phyloP scores from a whole-genome alignment of 2,113 vertebrate genomes.

The Candoia aspera region DNA sequence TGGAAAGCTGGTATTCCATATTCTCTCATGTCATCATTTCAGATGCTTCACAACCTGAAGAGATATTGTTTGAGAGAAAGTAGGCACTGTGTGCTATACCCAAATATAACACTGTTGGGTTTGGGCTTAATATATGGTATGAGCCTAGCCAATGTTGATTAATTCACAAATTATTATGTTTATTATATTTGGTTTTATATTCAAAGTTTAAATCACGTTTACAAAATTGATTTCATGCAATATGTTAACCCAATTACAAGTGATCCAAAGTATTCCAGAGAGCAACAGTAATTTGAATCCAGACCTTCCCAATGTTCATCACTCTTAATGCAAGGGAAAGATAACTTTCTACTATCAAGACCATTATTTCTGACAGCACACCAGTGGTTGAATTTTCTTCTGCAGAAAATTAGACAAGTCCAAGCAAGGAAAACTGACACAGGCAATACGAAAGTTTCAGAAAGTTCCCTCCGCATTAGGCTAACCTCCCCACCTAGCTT shows the following conservation, averaged over 20 bases:
- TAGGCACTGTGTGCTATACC: background rate
- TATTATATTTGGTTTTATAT: background rate
- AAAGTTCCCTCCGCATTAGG: background rate
- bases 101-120: background rate
- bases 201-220: background rate
- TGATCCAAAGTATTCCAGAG: background rate
- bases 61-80: background rate
- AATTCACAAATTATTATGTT: background rate
- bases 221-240: background rate
- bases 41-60: background rate
- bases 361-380: background rate
- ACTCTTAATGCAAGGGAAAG: background rate
- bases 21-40: background rate
- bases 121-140: background rate
- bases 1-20: background rate
- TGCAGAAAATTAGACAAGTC: background rate
- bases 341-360: background rate
- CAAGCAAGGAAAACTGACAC: background rate
- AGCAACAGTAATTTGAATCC: background rate
- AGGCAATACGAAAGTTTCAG: background rate
- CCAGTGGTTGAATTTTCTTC: background rate
- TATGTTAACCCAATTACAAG: background rate
- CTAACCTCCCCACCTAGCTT: background rate
- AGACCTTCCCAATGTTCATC: background rate
- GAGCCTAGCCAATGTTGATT: background rate